Percentiles rank a stretch among this genome's conserved stretches.
Conservation (phyloP, 2,888 invertebrate genomes). For the Acanthacorydalis orientalis region DNA sequence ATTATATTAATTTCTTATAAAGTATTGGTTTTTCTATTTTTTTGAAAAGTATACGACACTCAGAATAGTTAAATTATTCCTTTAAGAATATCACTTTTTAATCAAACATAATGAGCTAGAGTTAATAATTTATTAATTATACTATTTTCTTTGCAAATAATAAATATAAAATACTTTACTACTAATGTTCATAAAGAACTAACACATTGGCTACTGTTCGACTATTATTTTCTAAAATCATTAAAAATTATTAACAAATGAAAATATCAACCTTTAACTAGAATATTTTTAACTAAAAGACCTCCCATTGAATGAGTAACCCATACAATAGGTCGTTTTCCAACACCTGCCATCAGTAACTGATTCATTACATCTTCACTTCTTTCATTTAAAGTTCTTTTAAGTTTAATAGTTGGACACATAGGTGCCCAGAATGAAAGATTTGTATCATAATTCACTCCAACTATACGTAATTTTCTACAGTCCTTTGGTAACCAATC, state of each 20-base stretch:
- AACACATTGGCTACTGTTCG: too few relatives aligned
- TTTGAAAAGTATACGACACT: too few relatives aligned
- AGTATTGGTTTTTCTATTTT: too few relatives aligned
- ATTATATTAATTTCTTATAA: too few relatives aligned
- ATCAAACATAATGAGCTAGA: too few relatives aligned
- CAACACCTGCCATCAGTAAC: slow-evolving; percentile 59
- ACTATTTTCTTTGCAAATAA: too few relatives aligned
- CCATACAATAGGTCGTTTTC: slow-evolving; percentile 73
- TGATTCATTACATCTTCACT: slow-evolving; percentile 49
- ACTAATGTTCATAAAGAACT: too few relatives aligned
- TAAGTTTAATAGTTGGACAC: slow-evolving; percentile 39
- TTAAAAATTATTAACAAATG: not conserved
- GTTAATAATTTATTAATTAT: too few relatives aligned
- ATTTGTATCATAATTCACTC: slow-evolving; percentile 76
- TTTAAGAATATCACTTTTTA: too few relatives aligned
- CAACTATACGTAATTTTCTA: slow-evolving; percentile 56
- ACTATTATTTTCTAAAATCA: too few relatives aligned
- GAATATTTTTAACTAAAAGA: slow-evolving; percentile 70
- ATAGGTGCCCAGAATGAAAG: slow-evolving; percentile 66
- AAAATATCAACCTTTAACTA: slow-evolving; percentile 38
- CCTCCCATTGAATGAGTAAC: slow-evolving; percentile 95
- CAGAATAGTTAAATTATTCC: too few relatives aligned
- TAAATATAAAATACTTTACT: too few relatives aligned
- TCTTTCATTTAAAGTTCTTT: slow-evolving; percentile 43
- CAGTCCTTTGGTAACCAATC: slow-evolving; percentile 83